These are phyloP conservation scores for Garra rufa DNA, from an alignment of 2,113 vertebrate species.

Conservation along the genomic window DNA sequence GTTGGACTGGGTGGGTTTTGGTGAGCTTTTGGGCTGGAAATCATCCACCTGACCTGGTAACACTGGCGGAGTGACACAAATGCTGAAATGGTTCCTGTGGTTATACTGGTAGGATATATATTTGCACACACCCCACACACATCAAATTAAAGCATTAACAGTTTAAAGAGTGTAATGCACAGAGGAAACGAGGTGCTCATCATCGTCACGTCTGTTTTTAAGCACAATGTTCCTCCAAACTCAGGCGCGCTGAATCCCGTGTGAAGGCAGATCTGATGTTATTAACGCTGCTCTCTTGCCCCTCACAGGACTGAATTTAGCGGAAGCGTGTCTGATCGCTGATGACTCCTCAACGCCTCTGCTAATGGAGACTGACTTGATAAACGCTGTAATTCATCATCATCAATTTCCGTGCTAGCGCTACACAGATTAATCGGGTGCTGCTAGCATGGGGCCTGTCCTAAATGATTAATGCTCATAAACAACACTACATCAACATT, in stretches of 20 bases:
- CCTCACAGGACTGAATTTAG: constrained; percentile 6
- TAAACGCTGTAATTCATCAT: constrained; percentile 76
- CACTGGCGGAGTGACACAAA: no score
- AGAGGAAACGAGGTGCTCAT: no score
- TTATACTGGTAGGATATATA: no score
- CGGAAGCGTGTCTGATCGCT: constrained; percentile 54
- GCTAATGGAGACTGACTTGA: constrained; percentile 72
- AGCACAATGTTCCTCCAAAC: background rate
- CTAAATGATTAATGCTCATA: constrained; percentile 78
- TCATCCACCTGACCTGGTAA: no score
- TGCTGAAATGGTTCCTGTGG: no score
- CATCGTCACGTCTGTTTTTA: no score
- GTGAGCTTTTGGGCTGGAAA: no score
- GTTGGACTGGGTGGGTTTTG: no score
- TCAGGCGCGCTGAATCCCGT: background rate
- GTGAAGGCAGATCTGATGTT: constrained; percentile 26
- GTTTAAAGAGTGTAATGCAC: no score
- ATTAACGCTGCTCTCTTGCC: constrained; percentile 14
- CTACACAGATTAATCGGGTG: constrained; percentile 62
- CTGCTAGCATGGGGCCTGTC: constrained; percentile 66
- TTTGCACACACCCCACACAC: no score
- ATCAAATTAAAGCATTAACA: no score
- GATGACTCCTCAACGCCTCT: constrained; percentile 62
- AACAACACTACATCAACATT: constrained; percentile 74
- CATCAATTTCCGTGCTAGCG: constrained; percentile 71